phyloP scores from a whole-genome alignment of 2,797 vertebrate genomes.

The Hyperoplus lanceolatus region DNA sequence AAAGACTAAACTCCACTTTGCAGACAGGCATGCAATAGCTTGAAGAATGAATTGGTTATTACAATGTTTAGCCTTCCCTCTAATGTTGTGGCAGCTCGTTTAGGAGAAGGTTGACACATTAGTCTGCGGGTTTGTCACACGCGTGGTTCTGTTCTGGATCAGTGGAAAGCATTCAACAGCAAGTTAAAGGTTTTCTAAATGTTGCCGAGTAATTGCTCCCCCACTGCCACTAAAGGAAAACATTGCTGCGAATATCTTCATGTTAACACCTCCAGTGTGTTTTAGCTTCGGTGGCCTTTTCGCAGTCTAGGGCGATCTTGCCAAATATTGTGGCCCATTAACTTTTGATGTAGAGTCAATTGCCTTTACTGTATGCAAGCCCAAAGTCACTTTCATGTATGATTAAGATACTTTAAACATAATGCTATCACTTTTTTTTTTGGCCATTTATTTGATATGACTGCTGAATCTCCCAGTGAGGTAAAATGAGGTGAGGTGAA shows the following conservation, averaged over 20 bases:
- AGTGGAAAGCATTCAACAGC: constrained; percentile 49
- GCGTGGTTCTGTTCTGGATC: constrained; percentile 74
- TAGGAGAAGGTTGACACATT: constrained; percentile 58
- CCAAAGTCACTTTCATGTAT: constrained; percentile 67
- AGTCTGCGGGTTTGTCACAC: constrained; percentile 52
- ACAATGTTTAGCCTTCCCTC: constrained; percentile 36
- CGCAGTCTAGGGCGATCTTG: constrained; percentile 10
- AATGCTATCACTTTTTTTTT: constrained; percentile 58
- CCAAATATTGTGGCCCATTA: constrained; percentile 56
- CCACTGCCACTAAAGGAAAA: constrained; percentile 49
- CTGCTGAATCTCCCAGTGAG: constrained; percentile 43
- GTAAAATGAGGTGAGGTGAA: constrained; percentile 53
- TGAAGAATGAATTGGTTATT: constrained; percentile 60
- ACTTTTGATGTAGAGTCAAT: constrained; percentile 45
- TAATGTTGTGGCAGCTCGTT: constrained; percentile 61
- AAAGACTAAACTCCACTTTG: constrained; percentile 57
- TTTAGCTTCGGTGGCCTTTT: constrained; percentile 29
- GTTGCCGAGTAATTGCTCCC: constrained; percentile 65
- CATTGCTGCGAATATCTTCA: constrained; percentile 43
- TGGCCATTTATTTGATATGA: constrained; percentile 36
- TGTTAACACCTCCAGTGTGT: constrained; percentile 35
- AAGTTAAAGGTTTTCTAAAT: constrained; percentile 53
- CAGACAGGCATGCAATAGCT: constrained; percentile 55
- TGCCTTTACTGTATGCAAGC: constrained; percentile 29
- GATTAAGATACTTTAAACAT: constrained; percentile 52